A percentile compares a stretch with the other conserved stretches of the same genome.
phyloP scores from a whole-genome alignment of 1,140 invertebrate species.

The Tenebrio molitor region DNA sequence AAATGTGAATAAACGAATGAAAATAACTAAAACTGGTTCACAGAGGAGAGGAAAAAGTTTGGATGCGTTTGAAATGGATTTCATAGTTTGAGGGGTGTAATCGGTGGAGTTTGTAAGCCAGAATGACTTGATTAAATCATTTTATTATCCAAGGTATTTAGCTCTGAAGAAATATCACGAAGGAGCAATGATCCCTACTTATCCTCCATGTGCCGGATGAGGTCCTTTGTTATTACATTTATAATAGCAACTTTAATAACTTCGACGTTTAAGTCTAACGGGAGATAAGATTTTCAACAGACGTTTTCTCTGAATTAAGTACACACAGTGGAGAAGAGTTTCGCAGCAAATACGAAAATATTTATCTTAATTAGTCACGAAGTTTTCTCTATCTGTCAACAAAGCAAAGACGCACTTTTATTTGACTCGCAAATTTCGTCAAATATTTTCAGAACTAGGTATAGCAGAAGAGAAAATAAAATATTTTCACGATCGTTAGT shows the following conservation, averaged over 20 bases:
- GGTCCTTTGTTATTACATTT: conserved; percentile 47
- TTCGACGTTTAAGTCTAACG: conserved; percentile 39
- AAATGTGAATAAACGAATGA: no score
- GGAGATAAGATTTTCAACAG: conserved; percentile 41
- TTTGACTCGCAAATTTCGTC: neutral
- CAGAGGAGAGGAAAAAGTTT: no score
- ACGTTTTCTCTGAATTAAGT: conserved; percentile 39
- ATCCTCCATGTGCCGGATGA: conserved; percentile 45
- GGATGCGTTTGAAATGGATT: conserved; percentile 1
- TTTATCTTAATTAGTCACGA: conserved; percentile 36
- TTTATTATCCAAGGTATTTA: conserved; percentile 47
- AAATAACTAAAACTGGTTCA: no score
- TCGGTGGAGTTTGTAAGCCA: conserved; percentile 13
- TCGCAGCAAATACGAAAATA: conserved; percentile 38
- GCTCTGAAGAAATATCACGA: conserved; percentile 40
- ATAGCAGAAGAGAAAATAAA: neutral
- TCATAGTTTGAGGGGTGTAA: conserved; percentile 9
- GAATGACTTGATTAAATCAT: conserved; percentile 42
- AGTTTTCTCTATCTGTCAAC: conserved; percentile 4
- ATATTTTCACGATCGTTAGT: conserved; percentile 10
- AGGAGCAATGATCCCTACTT: conserved; percentile 43
- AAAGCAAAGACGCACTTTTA: conserved; percentile 18
- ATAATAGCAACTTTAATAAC: conserved; percentile 48
- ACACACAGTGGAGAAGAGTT: conserved; percentile 27
- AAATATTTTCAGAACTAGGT: neutral